Percentiles rank a stretch among this genome's conserved stretches.
These are phyloP conservation scores for Rhabdomys pumilio DNA, from an alignment of 2,797 vertebrate genomes.

Conservation along the genomic window DNA sequence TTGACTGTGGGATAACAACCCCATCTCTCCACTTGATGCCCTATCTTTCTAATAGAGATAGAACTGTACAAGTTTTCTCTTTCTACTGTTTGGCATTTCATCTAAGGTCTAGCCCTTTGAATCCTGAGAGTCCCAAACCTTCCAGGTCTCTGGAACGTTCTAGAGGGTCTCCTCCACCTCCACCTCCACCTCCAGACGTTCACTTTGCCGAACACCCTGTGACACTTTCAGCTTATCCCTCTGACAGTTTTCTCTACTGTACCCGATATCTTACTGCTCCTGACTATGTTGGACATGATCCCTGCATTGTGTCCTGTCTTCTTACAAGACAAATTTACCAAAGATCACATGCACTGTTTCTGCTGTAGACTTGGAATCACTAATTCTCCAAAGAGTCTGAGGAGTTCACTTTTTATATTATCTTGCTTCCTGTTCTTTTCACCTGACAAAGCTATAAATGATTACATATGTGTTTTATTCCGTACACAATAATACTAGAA, in stretches of 20 bases:
- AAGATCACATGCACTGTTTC: neutral
- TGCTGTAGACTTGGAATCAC: neutral
- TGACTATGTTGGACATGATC: neutral
- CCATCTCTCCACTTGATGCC: neutral
- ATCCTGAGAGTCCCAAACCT: neutral
- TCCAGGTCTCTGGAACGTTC: neutral
- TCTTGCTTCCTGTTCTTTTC: neutral
- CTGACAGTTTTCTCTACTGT: neutral
- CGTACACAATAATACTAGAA: neutral
- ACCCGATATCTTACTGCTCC: accelerated
- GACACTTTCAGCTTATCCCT: neutral
- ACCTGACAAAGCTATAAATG: neutral
- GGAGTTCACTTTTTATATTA: neutral
- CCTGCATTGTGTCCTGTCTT: neutral
- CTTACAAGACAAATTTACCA: neutral
- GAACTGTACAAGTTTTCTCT: neutral
- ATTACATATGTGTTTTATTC: neutral
- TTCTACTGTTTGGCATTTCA: neutral
- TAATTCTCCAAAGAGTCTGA: neutral
- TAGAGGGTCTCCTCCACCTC: neutral
- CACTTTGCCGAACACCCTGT: too few species aligned
- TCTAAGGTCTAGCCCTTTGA: neutral
- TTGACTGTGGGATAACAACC: neutral
- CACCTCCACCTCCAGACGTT: neutral
- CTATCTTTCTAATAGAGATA: neutral